phyloP scores from a whole-genome alignment of 2,797 vertebrate genomes.

The Acanthopagrus latus region DNA sequence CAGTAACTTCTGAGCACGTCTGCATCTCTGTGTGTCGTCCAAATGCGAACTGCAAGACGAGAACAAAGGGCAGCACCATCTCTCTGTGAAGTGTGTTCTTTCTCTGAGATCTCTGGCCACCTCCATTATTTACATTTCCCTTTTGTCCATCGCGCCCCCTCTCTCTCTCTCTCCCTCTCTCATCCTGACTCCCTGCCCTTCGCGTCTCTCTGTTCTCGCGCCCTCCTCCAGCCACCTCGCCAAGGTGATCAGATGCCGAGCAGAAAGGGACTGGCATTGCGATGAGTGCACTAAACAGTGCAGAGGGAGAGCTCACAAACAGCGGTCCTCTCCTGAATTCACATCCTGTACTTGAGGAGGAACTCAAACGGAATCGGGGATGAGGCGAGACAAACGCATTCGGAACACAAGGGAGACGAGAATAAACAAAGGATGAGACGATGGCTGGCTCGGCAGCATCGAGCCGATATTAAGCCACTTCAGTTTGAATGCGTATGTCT shows the following conservation, averaged over 20 bases:
- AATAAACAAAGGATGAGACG: slow-evolving; percentile 45
- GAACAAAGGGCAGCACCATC: slow-evolving; percentile 46
- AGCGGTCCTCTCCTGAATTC: slow-evolving; percentile 60
- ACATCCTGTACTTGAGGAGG: slow-evolving; percentile 47
- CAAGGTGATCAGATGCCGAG: slow-evolving; percentile 63
- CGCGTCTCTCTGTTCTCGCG: slow-evolving; percentile 20
- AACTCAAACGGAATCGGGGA: slow-evolving; percentile 63
- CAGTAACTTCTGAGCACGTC: not conserved
- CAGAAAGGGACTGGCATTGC: slow-evolving; percentile 32
- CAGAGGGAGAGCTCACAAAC: slow-evolving; percentile 52
- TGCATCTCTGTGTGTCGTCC: not conserved
- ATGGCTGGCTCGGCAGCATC: slow-evolving; percentile 25
- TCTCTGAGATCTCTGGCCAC: slow-evolving; percentile 48
- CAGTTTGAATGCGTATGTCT: slow-evolving; percentile 30
- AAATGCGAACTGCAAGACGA: slow-evolving; percentile 48
- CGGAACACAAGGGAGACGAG: slow-evolving; percentile 26
- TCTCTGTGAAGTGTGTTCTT: slow-evolving; percentile 20
- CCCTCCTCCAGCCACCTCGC: slow-evolving; percentile 47
- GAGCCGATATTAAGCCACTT: slow-evolving; percentile 45
- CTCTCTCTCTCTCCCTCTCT: not conserved
- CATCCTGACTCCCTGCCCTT: slow-evolving; percentile 39
- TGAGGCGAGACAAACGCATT: slow-evolving; percentile 61
- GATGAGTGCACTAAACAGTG: slow-evolving; percentile 48
- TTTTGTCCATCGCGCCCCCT: slow-evolving; percentile 25
- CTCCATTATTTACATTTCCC: slow-evolving; percentile 60